Conservation (phyloP, 23 tunicate species). For the Phallusia fumigata region DNA sequence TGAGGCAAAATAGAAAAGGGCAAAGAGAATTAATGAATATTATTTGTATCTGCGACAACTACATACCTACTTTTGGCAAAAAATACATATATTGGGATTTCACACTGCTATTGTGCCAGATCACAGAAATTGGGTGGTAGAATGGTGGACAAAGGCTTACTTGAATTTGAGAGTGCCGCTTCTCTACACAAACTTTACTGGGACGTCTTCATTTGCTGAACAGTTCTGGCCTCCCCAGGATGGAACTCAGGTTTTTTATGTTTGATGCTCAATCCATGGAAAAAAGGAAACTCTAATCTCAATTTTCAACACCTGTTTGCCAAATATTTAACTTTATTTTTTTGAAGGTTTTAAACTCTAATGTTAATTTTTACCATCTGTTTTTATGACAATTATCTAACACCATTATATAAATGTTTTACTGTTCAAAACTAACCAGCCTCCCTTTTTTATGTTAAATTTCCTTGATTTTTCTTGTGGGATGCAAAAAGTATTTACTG, state of each 20-base stretch:
- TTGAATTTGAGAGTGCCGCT: conserved; percentile 46
- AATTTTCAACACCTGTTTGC: too few species aligned
- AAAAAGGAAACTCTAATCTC: too few species aligned
- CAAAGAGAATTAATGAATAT: too few species aligned
- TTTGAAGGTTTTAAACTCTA: too few species aligned
- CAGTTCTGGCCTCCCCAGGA: conserved; percentile 56
- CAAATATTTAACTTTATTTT: neutral
- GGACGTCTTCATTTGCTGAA: conserved; percentile 29
- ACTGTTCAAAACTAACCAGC: neutral
- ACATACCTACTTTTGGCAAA: too few species aligned
- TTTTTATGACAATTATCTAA: conserved; percentile 52
- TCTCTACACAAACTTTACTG: conserved; percentile 48
- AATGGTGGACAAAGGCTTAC: conserved; percentile 67
- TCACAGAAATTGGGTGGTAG: too few species aligned
- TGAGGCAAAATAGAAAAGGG: too few species aligned
- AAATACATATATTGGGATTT: too few species aligned
- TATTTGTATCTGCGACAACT: too few species aligned
- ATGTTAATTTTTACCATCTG: too few species aligned
- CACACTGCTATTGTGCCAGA: conserved; percentile 59
- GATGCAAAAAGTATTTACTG: neutral
- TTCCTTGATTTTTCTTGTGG: neutral
- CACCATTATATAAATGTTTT: conserved; percentile 50
- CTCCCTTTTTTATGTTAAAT: neutral
- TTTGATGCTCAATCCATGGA: too few species aligned
- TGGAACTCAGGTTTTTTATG: conserved; percentile 40